phyloP scores from a whole-genome alignment of 2,888 invertebrate genomes.

The Campoplex capitator region DNA sequence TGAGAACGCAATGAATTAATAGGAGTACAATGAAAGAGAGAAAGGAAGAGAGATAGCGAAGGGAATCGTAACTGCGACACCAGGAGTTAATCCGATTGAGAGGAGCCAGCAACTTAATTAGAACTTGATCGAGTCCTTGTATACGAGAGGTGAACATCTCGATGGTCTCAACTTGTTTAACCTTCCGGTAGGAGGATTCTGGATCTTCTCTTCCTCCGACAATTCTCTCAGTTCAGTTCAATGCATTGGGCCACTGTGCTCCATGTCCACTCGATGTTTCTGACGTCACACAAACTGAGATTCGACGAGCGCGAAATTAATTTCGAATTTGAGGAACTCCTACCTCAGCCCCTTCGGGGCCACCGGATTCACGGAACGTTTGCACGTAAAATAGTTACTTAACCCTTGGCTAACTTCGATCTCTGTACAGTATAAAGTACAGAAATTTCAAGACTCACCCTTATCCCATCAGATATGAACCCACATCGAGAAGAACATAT shows the following conservation, averaged over 20 bases:
- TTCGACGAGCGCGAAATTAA: slow-evolving; percentile 62
- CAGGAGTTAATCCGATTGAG: slow-evolving; percentile 65
- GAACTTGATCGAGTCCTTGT: slow-evolving; percentile 69
- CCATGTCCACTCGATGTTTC: slow-evolving; percentile 36
- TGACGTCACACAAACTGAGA: slow-evolving; percentile 28
- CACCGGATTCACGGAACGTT: slow-evolving; percentile 46
- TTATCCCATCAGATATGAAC: slow-evolving; percentile 42
- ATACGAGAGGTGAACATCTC: slow-evolving; percentile 49
- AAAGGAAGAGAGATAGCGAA: slow-evolving; percentile 8
- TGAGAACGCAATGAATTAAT: background rate
- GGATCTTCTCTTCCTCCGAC: slow-evolving; percentile 28
- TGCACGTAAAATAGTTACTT: slow-evolving; percentile 61
- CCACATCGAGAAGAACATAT: slow-evolving; percentile 18
- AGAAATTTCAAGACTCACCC: slow-evolving; percentile 63
- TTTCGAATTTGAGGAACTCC: slow-evolving; percentile 61
- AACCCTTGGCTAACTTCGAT: slow-evolving; percentile 53
- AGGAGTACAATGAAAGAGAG: slow-evolving; percentile 6
- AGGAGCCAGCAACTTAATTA: slow-evolving; percentile 69
- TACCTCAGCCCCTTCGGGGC: background rate
- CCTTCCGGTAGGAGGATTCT: slow-evolving; percentile 64
- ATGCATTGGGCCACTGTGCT: slow-evolving; percentile 17
- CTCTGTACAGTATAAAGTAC: background rate
- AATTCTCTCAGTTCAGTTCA: slow-evolving; percentile 29
- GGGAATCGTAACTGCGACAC: slow-evolving; percentile 53
- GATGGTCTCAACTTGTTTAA: slow-evolving; percentile 67